Base-by-base conservation (phyloP, 1,140 invertebrate genomes). In the Temnothorax longispinosus region DNA sequence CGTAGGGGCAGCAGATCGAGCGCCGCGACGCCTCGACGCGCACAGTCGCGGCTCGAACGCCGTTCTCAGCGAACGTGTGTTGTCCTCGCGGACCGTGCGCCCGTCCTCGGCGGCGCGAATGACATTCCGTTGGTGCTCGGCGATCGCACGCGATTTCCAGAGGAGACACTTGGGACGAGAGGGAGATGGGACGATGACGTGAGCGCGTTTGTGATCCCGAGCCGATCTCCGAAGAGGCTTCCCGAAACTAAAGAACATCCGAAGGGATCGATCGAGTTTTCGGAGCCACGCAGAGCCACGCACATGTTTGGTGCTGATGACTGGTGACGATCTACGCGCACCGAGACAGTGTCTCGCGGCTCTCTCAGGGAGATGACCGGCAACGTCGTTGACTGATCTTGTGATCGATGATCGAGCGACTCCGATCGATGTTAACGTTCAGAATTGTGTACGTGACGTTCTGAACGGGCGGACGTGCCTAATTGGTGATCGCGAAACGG, bases 41-140 rank as follows among this genome's bases (percentile, higher is more conserved):
- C 93, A 95, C 94, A 95, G 94, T 95, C 93, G 94, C 94, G 94
- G 94, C 91, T 93, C 89, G 93, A 94, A 91, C 92, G 94, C 94
- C 94, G 94, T 92, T 90, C 91, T 88, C 85, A 91, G 77, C 91
- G 92, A 92, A 94, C 92, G 92, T 92, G 92, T 91, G 92, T 90
- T 38, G 67, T 87, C 44, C 76, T 88, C 84, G 89, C 69, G 86
- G 76, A 69, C 71, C 89, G 86, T 80, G 82, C 21, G 44, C 62
- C 67, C 41, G 77, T 58, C 54, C 50, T n/a, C 69, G 50, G 52
- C 72, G 65, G 44, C 88, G 82, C 72, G 88, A 52, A 86, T 64
- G 50, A 89, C 78, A 77, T 64, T 50, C 38, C 54, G 52, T 47
- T 35, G n/a, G 56, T 54, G 80, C 27, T 54, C 58, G 54, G 15